Conservation (phyloP, 1,140 invertebrate species). For the Brachionus manjavacas region DNA sequence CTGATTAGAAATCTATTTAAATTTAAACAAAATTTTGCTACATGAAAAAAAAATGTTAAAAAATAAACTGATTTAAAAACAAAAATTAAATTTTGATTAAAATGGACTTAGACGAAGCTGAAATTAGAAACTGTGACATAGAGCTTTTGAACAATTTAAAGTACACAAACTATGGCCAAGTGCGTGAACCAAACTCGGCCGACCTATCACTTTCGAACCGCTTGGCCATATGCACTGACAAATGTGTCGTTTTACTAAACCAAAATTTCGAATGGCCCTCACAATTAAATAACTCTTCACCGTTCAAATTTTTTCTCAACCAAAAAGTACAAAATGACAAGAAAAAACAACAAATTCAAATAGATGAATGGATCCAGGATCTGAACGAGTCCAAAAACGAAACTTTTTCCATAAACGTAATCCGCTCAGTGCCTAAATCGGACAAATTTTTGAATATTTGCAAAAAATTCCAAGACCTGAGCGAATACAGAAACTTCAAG, state of each 20-base stretch:
- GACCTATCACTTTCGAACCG: not conserved
- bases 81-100: not conserved
- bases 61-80: not conserved
- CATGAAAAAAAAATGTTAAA: not conserved
- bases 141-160: conserved; percentile 11
- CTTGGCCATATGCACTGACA: conserved; percentile 6
- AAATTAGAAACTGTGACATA: not conserved
- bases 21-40: not conserved
- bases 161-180: not conserved
- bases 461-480: not conserved
- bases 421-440: not conserved
- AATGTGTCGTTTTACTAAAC: not conserved
- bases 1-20: too few relatives aligned
- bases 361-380: conserved; percentile 20
- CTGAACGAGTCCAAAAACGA: not conserved
- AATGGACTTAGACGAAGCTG: not conserved
- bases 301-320: conserved; percentile 33
- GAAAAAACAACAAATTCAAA: not conserved
- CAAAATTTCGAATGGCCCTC: conserved; percentile 21
- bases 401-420: not conserved
- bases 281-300: not conserved
- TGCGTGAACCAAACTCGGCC: not conserved
- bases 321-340: not conserved
- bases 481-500: not conserved
- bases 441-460: not conserved